phyloP scores from a whole-genome alignment of 2,797 vertebrate species.

The Hydrophis major region DNA sequence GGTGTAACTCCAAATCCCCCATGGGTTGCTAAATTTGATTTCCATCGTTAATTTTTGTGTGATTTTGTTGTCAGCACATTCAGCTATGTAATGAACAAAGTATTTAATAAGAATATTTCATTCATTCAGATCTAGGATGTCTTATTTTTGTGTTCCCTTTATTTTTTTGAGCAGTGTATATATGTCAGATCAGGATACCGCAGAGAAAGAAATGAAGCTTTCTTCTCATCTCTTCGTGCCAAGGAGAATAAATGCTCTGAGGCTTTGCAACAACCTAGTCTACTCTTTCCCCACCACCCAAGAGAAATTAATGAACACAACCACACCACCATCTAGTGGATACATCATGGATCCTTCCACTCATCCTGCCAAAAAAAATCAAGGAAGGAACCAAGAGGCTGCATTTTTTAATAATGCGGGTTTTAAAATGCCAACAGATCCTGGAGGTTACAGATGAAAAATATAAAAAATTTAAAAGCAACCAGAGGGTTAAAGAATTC shows the following conservation, averaged over 20 bases:
- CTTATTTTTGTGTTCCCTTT: too few species aligned
- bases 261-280: background rate
- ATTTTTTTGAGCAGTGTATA: too few species aligned
- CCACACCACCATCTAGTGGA: constrained; percentile 62
- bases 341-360: fast-evolving
- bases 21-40: too few species aligned
- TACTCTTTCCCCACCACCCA: background rate
- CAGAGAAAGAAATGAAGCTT: background rate
- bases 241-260: background rate
- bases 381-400: fast-evolving
- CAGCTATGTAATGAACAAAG: too few species aligned
- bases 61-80: too few species aligned
- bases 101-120: too few species aligned
- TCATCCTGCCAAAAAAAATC: background rate
- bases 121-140: too few species aligned
- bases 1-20: too few species aligned
- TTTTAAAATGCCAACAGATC: background rate
- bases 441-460: background rate
- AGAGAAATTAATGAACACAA: constrained; percentile 32
- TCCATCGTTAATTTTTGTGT: too few species aligned
- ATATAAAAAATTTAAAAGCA: background rate
- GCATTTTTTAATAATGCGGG: background rate
- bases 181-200: background rate
- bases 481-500: background rate
- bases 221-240: constrained; percentile 24